Evolutionary conservation across 2,797 vertebrate genomes (phyloP), one percentile per base, ranked within the genome.

Genomic region (Heterohyrax brucei): DNA sequence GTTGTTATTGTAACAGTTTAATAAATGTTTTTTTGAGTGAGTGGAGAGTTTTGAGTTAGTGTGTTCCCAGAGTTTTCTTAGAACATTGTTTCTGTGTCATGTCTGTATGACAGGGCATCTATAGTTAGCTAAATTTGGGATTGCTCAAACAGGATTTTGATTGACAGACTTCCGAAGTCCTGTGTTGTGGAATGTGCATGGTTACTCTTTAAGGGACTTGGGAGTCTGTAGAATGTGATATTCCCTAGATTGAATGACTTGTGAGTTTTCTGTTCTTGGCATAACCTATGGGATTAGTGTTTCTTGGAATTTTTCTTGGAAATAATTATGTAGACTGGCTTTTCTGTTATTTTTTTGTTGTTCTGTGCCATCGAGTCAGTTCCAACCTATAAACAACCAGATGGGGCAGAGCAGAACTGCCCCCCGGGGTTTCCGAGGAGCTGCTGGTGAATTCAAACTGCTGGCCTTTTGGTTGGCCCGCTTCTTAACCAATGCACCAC

Each of bases 231-330:
- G 77, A 66, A 53, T 24, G 19, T 80, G 10, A 16, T 13, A 22
- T 85, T 95, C 88, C 24, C 6, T 24, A 87, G 85, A 59, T 18
- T 39, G 72, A 86, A 33, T 80, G 22, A n/a, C n/a, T 73, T 61
- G 5, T 78, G 86, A 87, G 46, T 10, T n/a, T 68, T 73, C 61
- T 85, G 86, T 95, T 72, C 24, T 66, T 94, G 53, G 7, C 14
- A 26, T 79, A 62, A 16, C 24, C 53, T n/a, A 7, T 10, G 28
- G 39, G 64, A 28, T 80, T 87, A 84, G 89, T 44, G 12, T 19
- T 89, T 44, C 3, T 94, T 72, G 33, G 76, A 59, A 53, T 89
- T 92, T 96, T 79, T 81, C 46, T 81, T 61, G 50, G 73, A 84
- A 91, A 64, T 85, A 75, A 70, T 88, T 30, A 12, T 59, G 59